Conservation (phyloP, 2,113 vertebrate species). For the Brachyhypopomus gauderio region DNA sequence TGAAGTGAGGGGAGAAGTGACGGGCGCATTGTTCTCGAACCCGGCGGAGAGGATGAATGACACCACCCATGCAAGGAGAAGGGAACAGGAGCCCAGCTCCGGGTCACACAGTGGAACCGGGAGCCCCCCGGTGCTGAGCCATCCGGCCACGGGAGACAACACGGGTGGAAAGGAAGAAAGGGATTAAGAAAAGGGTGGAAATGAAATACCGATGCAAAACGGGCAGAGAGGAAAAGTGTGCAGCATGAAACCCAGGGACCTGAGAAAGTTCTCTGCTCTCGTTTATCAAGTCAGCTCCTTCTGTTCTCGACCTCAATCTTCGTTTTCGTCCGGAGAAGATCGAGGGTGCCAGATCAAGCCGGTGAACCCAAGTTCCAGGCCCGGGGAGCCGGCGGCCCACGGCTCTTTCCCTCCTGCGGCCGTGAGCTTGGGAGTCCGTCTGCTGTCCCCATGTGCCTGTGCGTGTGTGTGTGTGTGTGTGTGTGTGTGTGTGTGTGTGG, state of each 20-base stretch:
- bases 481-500: too few relatives aligned
- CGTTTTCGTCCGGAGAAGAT: neutral
- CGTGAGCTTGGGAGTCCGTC: neutral
- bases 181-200: neutral
- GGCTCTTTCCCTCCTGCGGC: neutral
- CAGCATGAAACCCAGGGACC: neutral
- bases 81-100: slow-evolving; percentile 8
- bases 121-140: slow-evolving; percentile 24
- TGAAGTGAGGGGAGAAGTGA: neutral
- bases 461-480: too few relatives aligned
- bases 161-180: neutral
- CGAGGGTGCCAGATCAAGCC: neutral
- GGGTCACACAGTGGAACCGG: slow-evolving; percentile 29
- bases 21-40: slow-evolving; percentile 26
- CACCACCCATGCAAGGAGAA: slow-evolving; percentile 25
- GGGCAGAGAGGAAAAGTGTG: neutral
- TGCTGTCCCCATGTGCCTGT: neutral
- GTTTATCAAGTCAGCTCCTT: neutral
- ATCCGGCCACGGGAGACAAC: slow-evolving; percentile 20
- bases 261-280: neutral
- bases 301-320: neutral
- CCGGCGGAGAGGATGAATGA: slow-evolving; percentile 16
- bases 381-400: neutral
- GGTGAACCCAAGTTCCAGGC: neutral
- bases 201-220: slow-evolving; percentile 37